Percentiles rank a stretch among this genome's conserved stretches.
Conservation (phyloP, 2,113 vertebrate species). For the Sebastes fasciatus region DNA sequence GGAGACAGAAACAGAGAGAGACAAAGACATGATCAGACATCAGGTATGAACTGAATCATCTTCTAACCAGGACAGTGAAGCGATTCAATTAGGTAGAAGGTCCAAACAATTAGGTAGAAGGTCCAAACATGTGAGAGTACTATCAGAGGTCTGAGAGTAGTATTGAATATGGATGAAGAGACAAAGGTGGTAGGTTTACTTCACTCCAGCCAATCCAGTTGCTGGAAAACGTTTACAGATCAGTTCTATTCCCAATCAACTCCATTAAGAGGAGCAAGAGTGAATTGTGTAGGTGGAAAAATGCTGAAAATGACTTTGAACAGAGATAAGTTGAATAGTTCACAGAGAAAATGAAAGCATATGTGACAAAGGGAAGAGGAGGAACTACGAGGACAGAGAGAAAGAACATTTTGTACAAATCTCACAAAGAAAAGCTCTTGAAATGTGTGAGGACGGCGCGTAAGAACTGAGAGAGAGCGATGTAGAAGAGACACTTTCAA, state of each 20-base stretch:
- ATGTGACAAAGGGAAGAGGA: background rate
- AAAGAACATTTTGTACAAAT: slow-evolving; percentile 6
- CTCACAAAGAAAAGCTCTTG: background rate
- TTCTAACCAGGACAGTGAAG: background rate
- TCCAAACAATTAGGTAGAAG: background rate
- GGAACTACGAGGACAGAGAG: background rate
- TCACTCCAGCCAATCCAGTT: background rate
- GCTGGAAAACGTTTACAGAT: background rate
- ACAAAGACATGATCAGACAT: background rate
- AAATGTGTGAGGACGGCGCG: background rate
- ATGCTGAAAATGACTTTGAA: background rate
- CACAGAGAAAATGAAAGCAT: slow-evolving; percentile 7
- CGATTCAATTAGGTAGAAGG: background rate
- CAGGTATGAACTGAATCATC: background rate
- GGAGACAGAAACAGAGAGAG: background rate
- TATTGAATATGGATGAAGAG: background rate
- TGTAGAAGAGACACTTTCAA: too few relatives aligned
- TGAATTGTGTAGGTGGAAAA: background rate
- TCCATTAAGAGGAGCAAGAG: background rate
- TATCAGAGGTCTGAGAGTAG: background rate
- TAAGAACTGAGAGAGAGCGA: background rate
- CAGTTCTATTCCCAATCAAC: background rate
- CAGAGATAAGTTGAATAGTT: background rate
- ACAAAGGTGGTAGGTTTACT: background rate
- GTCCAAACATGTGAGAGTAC: background rate